A percentile compares a stretch with the other conserved stretches of the same genome.
Conservation (phyloP, 1,140 invertebrate genomes). For the Druon quercuslanigerum region DNA sequence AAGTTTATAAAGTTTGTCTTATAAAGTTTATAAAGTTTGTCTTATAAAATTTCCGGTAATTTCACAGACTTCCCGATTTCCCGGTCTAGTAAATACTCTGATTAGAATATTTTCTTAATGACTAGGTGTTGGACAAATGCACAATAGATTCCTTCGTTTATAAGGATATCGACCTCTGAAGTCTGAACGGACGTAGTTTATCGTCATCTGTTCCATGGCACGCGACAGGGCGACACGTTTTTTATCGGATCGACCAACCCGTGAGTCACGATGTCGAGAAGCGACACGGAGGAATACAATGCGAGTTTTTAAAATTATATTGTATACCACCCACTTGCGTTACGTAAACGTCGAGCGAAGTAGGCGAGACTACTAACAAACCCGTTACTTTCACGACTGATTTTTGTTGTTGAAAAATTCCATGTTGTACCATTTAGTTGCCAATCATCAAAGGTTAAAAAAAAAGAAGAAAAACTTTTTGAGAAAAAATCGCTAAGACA, state of each 20-base stretch:
- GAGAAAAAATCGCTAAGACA: too few relatives aligned
- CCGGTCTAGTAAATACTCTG: too few relatives aligned
- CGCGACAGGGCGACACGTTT: slow-evolving; percentile 14
- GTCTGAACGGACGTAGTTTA: background rate
- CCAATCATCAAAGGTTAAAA: background rate
- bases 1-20: too few relatives aligned
- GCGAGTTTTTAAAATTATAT: background rate
- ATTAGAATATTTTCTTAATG: too few relatives aligned
- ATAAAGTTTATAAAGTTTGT: too few relatives aligned
- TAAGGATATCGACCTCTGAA: slow-evolving; percentile 24
- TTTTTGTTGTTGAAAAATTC: background rate
- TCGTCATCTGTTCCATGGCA: slow-evolving; percentile 24
- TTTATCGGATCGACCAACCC: background rate
- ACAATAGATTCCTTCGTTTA: slow-evolving; percentile 15
- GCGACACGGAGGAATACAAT: background rate
- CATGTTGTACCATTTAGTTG: background rate
- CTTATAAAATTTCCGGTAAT: too few relatives aligned
- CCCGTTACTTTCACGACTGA: slow-evolving; percentile 4
- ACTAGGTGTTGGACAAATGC: background rate
- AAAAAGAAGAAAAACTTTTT: too few relatives aligned
- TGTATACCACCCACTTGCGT: slow-evolving; percentile 10
- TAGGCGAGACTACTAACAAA: background rate
- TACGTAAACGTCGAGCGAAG: background rate
- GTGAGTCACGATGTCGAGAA: slow-evolving; percentile 7
- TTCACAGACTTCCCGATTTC: too few relatives aligned